Conservation (phyloP, 2,888 invertebrate genomes). For the Amphipyra tragopoginis region DNA sequence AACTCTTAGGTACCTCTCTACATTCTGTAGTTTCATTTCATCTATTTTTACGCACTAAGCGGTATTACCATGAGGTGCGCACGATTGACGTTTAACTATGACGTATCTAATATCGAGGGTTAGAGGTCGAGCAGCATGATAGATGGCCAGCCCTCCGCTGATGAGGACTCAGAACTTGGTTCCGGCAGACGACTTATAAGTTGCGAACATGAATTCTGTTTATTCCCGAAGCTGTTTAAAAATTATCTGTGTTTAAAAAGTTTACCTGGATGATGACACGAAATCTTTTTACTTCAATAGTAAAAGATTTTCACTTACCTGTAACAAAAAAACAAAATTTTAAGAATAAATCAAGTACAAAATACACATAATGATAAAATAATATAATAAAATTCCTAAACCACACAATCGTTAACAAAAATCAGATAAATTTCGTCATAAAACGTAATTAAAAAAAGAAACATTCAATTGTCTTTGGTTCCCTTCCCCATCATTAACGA, state of each 20-base stretch:
- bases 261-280: constrained; percentile 24
- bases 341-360: background rate
- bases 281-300: background rate
- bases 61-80: constrained; percentile 9
- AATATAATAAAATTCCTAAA: no score
- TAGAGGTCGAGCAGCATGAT: constrained; percentile 31
- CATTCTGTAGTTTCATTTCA: background rate
- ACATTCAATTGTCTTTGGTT: constrained; percentile 48
- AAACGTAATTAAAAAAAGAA: constrained; percentile 32
- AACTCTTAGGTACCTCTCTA: no score
- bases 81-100: constrained; percentile 33
- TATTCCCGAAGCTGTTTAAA: background rate
- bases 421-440: constrained; percentile 8
- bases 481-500: constrained; percentile 53
- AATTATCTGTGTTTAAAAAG: background rate
- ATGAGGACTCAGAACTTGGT: constrained; percentile 28
- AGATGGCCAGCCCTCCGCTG: constrained; percentile 27
- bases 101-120: constrained; percentile 25
- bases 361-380: constrained; percentile 3
- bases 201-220: background rate
- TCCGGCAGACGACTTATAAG: constrained; percentile 20
- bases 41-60: background rate
- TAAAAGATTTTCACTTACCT: constrained; percentile 61
- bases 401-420: background rate
- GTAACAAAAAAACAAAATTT: constrained; percentile 57